Conservation (phyloP, 2,888 invertebrate species). For the Alloplasta piceator region DNA sequence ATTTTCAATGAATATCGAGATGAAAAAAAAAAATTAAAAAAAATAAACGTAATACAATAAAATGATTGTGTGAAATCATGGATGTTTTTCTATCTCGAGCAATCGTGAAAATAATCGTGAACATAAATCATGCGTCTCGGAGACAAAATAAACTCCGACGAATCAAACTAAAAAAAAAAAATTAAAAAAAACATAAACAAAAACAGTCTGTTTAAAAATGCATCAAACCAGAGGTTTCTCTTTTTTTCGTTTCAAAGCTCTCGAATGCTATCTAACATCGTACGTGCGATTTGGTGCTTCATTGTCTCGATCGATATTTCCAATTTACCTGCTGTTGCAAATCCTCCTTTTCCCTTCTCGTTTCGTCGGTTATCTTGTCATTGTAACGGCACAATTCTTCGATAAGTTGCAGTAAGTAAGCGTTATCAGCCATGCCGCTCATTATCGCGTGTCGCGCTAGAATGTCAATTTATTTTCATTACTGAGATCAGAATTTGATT, state of each 20-base stretch:
- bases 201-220: slow-evolving; percentile 56
- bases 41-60: slow-evolving; percentile 26
- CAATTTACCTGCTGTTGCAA: slow-evolving; percentile 88
- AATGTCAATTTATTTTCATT: slow-evolving; percentile 40
- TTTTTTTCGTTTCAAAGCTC: slow-evolving; percentile 41
- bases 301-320: slow-evolving; percentile 5
- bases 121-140: slow-evolving; percentile 55
- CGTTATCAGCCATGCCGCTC: slow-evolving; percentile 83
- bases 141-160: slow-evolving; percentile 51
- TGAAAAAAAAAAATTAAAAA: slow-evolving; percentile 36
- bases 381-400: slow-evolving; percentile 87
- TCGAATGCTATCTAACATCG: slow-evolving; percentile 53
- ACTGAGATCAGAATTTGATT: no score
- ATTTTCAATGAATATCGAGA: slow-evolving; percentile 13
- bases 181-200: slow-evolving; percentile 43
- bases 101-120: slow-evolving; percentile 13
- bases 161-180: slow-evolving; percentile 51
- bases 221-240: slow-evolving; percentile 57
- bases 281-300: slow-evolving; percentile 67
- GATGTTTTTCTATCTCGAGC: slow-evolving; percentile 14
- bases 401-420: slow-evolving; percentile 85
- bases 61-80: slow-evolving; percentile 21
- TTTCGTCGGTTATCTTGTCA: slow-evolving; percentile 87
- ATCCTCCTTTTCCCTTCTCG: slow-evolving; percentile 89
- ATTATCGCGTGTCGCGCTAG: slow-evolving; percentile 83